These are phyloP conservation scores for Ranitomeya imitator DNA, from an alignment of 2,113 vertebrate genomes.

Conservation along the genomic window DNA sequence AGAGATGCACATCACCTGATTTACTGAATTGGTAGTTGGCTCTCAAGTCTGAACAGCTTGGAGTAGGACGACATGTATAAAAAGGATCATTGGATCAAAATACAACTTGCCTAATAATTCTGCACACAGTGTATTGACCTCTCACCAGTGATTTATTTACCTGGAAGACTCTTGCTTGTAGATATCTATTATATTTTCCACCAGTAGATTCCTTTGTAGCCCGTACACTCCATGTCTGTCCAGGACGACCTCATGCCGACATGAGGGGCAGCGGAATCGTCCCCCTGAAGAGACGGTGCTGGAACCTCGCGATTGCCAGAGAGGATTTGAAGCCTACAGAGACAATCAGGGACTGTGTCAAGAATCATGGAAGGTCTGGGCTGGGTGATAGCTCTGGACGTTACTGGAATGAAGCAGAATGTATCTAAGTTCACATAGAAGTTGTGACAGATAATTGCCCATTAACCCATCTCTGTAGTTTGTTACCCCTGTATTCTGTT, in stretches of 20 bases:
- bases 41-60: no score
- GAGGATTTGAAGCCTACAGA: constrained; percentile 80
- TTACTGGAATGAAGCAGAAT: neutral
- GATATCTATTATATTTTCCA: constrained; percentile 91
- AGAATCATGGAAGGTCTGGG: no score
- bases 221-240: constrained; percentile 87
- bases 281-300: constrained; percentile 77
- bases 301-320: constrained; percentile 83
- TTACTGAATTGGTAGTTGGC: no score
- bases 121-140: no score
- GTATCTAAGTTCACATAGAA: no score
- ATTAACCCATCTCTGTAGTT: no score
- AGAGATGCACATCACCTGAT: no score
- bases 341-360: neutral
- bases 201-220: constrained; percentile 87
- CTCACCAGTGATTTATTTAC: constrained; percentile 61
- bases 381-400: neutral
- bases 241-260: constrained; percentile 86
- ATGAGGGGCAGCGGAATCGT: constrained; percentile 87
- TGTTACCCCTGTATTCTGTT: no score
- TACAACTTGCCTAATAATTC: no score
- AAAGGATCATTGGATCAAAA: no score
- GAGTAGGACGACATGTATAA: no score
- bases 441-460: no score
- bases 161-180: constrained; percentile 84